Conservation (phyloP, 2,888 invertebrate genomes). For the Fragum sueziense region DNA sequence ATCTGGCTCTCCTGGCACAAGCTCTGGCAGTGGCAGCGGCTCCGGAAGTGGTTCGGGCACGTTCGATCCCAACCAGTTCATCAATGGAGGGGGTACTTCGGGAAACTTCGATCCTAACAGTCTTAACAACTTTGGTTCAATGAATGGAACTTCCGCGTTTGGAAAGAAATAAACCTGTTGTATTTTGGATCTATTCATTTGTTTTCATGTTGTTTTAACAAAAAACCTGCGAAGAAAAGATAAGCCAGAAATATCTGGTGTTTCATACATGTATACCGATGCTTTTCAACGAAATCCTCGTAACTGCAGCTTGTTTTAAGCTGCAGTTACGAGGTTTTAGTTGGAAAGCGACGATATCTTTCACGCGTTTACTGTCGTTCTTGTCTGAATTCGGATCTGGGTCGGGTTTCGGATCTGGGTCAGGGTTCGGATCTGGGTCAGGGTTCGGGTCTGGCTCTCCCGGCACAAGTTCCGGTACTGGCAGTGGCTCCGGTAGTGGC, state of each 20-base stretch:
- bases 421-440: not conserved
- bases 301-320: too few species aligned
- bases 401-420: too few species aligned
- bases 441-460: not conserved
- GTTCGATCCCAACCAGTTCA: slow-evolving; percentile 40
- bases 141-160: slow-evolving; percentile 20
- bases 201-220: not conserved
- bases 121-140: slow-evolving; percentile 30
- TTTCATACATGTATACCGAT: not conserved
- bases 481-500: not conserved
- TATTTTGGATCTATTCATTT: too few species aligned
- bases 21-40: not conserved
- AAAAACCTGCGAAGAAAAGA: not conserved
- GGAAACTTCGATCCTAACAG: slow-evolving; percentile 54
- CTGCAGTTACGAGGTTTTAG: too few species aligned
- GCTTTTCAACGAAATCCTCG: too few species aligned
- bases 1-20: not conserved
- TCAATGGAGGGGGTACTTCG: slow-evolving; percentile 34
- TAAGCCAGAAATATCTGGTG: not conserved
- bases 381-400: too few species aligned
- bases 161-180: slow-evolving; percentile 31
- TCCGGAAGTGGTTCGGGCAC: not conserved
- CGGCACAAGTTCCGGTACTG: not conserved
- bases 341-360: too few species aligned
- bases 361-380: too few species aligned